Evolutionary conservation across 2,113 vertebrate species (phyloP).

Genomic region (Lamprologus ornatipinnis): DNA sequence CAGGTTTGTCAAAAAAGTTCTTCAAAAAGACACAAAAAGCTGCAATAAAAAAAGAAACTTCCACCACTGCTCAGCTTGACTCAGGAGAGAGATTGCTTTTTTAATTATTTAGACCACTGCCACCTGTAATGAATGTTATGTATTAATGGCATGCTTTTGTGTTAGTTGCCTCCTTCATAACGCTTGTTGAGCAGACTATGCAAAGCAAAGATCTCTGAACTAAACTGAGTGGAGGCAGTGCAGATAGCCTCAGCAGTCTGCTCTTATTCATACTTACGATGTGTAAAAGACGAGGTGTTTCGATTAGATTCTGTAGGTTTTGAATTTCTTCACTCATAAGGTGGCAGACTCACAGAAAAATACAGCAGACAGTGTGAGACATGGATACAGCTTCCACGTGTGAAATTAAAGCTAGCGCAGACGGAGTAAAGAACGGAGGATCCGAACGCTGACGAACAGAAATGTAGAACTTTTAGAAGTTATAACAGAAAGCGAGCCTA

Average conservation of each 20-base stretch:
- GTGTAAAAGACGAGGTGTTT: not conserved
- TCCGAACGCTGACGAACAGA: fast-evolving
- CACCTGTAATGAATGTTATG: not conserved
- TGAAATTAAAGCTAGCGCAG: not conserved
- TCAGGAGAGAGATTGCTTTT: not conserved
- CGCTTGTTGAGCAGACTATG: not conserved
- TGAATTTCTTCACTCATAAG: not conserved
- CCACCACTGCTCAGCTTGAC: not conserved
- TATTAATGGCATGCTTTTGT: not conserved
- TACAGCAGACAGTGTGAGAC: not conserved
- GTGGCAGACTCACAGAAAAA: not conserved
- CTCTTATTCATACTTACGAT: not conserved
- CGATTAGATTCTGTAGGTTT: not conserved
- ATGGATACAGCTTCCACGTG: not conserved
- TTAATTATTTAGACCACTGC: not conserved
- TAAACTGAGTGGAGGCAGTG: not conserved
- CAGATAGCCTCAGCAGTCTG: not conserved
- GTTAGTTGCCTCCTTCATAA: not conserved
- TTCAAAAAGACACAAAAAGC: not conserved
- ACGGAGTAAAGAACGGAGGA: fast-evolving
- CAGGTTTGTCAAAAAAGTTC: not conserved
- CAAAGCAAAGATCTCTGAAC: not conserved
- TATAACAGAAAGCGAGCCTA: not conserved
- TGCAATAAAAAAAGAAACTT: not conserved
- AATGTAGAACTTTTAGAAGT: not conserved